Base-by-base conservation (phyloP, 2,888 invertebrate genomes). In the Amblyteles armatorius region DNA sequence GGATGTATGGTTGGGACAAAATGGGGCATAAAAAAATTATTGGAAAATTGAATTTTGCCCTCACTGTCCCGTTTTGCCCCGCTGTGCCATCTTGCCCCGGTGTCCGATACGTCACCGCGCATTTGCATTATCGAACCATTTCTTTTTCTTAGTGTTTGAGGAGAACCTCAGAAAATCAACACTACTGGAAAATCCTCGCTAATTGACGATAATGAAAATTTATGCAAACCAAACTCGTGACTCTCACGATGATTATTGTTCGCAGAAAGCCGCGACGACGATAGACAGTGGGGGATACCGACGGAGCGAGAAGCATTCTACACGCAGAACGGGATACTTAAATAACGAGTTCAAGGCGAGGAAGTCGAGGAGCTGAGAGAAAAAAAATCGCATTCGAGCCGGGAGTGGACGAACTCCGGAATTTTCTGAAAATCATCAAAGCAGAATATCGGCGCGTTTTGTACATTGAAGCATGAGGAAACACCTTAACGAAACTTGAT, bases 271-370 rank as follows among this genome's bases (percentile, higher is more conserved):
- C 44, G 67, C 52, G 67, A 36, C 76, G 29, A 50, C 50, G 44
- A 57, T 36, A 16, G 36, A 26, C 11, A 40, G 26, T 65, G 65
- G 65, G 26, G 48, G 13, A 50, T n/a, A 57, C 40, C 22, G 60
- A 11, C 11, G 33, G 13, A 76, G 33, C 44, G 36, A 73, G 72
- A 52, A 72, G 48, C 36, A 71, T 33, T 71, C 55, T 69, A 33
- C 60, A 48, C 63, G 19, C 33, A 16, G 13, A 52, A 48, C 63
- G 36, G 36, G 40, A 60, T 77, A 52, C 50, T 69, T 33, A 50
- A 81, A 73, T 2, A 63, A 52, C 68, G 29, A 81, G 33, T 68
- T 73, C 72, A 52, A 81, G 81, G 50, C 40, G 52, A 80, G 19
- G 44, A 72, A 67, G 67, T 55, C 9, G 33, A 50, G 50, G 22